Conservation (phyloP, 2,113 vertebrate genomes). For the Bagarius yarrelli region DNA sequence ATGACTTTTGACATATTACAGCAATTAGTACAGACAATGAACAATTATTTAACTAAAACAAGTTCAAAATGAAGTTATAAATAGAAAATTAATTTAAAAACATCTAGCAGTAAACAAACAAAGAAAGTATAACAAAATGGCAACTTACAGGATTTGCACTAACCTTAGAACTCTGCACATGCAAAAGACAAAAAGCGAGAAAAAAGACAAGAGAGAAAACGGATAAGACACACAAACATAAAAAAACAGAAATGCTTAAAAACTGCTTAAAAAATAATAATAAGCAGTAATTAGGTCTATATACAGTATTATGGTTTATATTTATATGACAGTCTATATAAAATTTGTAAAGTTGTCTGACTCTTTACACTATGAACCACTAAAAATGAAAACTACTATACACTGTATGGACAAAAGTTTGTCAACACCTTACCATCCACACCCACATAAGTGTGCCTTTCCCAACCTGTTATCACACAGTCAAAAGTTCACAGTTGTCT, state of each 20-base stretch:
- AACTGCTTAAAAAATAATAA: slow-evolving; percentile 52
- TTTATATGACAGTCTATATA: slow-evolving; percentile 1
- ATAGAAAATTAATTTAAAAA: slow-evolving; percentile 50
- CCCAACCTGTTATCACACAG: no score
- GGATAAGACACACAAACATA: slow-evolving; percentile 35
- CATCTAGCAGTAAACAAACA: slow-evolving; percentile 47
- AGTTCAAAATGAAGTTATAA: not conserved
- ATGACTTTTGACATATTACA: not conserved
- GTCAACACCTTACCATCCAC: no score
- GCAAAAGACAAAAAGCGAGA: slow-evolving; percentile 81
- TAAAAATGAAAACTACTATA: not conserved
- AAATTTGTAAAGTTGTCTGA: no score
- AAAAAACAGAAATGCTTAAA: slow-evolving; percentile 50
- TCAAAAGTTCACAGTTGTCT: no score
- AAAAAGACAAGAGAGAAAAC: slow-evolving; percentile 69
- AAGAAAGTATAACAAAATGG: slow-evolving; percentile 76
- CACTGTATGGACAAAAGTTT: no score
- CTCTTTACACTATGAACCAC: no score
- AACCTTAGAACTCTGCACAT: slow-evolving; percentile 99
- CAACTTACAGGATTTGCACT: slow-evolving; percentile 92
- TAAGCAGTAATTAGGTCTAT: slow-evolving; percentile 23
- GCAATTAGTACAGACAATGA: not conserved
- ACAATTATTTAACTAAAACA: not conserved
- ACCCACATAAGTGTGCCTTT: no score
- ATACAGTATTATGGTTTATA: slow-evolving; percentile 11